phyloP scores from a whole-genome alignment of 1,140 invertebrate species.

The Aphaenogaster rudis region DNA sequence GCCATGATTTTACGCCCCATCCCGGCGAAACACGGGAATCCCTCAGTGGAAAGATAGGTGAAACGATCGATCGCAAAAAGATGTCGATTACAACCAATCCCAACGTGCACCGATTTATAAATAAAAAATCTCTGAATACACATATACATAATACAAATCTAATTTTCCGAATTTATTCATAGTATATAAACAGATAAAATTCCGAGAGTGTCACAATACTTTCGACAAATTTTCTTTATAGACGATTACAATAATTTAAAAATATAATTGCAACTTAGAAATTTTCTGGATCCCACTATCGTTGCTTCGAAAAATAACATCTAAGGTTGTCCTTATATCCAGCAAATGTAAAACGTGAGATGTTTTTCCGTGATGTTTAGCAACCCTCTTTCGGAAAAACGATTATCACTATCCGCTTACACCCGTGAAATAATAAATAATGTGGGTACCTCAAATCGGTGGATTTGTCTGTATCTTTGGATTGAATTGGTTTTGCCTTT shows the following conservation, averaged over 20 bases:
- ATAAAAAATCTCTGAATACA: slow-evolving; percentile 20
- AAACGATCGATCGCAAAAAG: slow-evolving; percentile 47
- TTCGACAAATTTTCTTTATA: neutral
- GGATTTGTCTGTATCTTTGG: neutral
- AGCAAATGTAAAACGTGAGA: slow-evolving; percentile 7
- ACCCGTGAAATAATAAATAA: slow-evolving; percentile 34
- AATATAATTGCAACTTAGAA: slow-evolving; percentile 21
- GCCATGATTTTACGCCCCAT: slow-evolving; percentile 62
- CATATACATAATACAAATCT: neutral
- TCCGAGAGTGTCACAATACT: neutral
- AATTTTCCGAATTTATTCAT: neutral
- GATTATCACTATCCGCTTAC: neutral
- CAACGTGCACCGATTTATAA: slow-evolving; percentile 28
- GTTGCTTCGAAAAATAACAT: neutral
- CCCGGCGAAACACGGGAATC: slow-evolving; percentile 51
- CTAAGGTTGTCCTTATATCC: neutral
- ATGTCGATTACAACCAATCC: slow-evolving; percentile 27
- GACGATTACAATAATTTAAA: neutral
- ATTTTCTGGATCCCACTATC: slow-evolving; percentile 1
- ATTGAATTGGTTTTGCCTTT: slow-evolving; percentile 21
- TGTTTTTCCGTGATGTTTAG: neutral
- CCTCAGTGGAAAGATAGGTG: slow-evolving; percentile 43
- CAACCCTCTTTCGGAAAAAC: neutral
- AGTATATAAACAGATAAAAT: neutral
- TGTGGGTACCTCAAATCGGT: neutral